A percentile compares a stretch with the other conserved stretches of the same genome.
phyloP scores from a whole-genome alignment of 2,113 vertebrate species.

The Colinus virginianus region DNA sequence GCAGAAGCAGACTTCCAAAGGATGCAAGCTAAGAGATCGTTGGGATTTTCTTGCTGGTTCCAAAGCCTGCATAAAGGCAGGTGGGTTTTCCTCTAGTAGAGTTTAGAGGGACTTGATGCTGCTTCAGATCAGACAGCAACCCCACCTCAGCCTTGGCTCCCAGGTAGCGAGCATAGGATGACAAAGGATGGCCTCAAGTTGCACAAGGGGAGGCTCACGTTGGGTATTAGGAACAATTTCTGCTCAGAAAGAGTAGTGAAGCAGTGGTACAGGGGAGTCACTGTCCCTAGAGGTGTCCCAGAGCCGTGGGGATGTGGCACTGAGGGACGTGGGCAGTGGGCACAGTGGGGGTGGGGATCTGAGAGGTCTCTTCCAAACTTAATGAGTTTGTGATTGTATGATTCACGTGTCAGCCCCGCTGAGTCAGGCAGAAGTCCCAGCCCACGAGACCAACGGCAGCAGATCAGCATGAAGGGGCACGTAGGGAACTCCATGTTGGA shows the following conservation, averaged over 20 bases:
- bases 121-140: conserved; percentile 2
- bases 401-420: not conserved
- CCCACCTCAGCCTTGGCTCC: not conserved
- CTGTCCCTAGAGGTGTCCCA: no score
- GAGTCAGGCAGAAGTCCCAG: conserved; percentile 41
- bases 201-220: no score
- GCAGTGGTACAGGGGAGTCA: no score
- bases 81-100: not conserved
- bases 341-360: no score
- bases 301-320: no score
- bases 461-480: not conserved
- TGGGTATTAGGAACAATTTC: no score
- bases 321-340: no score
- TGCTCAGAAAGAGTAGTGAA: no score
- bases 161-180: no score
- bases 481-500: not conserved
- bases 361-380: no score
- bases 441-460: not conserved
- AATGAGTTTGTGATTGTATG: no score
- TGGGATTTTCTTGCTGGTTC: not conserved
- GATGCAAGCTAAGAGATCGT: not conserved
- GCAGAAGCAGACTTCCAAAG: not conserved
- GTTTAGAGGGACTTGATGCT: not conserved
- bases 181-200: no score
- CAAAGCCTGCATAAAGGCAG: not conserved